These are phyloP conservation scores for Drosophila pseudoobscura DNA, from an alignment of 1,140 invertebrate genomes.

Conservation along the genomic window DNA sequence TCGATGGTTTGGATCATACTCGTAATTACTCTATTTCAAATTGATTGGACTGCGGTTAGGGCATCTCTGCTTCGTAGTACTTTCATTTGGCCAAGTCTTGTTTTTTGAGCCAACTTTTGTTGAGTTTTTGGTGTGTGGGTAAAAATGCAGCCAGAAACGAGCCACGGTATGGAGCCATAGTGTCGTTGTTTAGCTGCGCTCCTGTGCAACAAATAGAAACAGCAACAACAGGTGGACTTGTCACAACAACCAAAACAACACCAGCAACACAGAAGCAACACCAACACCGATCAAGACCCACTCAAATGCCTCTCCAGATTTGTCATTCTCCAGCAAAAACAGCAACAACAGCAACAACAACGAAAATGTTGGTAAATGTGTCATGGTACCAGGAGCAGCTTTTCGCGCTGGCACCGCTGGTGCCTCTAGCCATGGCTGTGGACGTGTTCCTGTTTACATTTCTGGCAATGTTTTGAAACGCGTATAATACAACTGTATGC, in stretches of 20 bases:
- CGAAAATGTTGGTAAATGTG: slow-evolving; percentile 69
- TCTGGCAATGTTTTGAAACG: slow-evolving; percentile 63
- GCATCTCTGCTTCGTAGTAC: slow-evolving; percentile 5
- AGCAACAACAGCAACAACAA: background rate
- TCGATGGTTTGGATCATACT: too few species aligned
- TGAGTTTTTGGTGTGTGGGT: slow-evolving; percentile 23
- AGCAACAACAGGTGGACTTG: slow-evolving; percentile 46
- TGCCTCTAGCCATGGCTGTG: slow-evolving; percentile 17
- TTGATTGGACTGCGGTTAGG: background rate
- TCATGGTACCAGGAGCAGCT: slow-evolving; percentile 48
- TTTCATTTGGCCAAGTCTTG: background rate
- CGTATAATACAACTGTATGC: slow-evolving; percentile 46
- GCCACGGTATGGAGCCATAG: slow-evolving; percentile 31
- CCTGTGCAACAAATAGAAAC: slow-evolving; percentile 47
- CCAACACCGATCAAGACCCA: slow-evolving; percentile 14
- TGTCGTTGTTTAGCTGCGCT: slow-evolving; percentile 67
- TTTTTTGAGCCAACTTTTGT: slow-evolving; percentile 18
- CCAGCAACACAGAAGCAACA: slow-evolving; percentile 6
- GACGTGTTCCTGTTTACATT: slow-evolving; percentile 75
- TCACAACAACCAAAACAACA: slow-evolving; percentile 31
- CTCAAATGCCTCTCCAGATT: slow-evolving; percentile 59
- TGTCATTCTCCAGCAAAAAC: slow-evolving; percentile 62
- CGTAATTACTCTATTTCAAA: background rate
- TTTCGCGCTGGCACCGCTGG: slow-evolving; percentile 16
- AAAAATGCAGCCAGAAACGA: slow-evolving; percentile 22